These are phyloP conservation scores for Metellina segmentata DNA, from an alignment of 2,888 invertebrate genomes.

Conservation along the genomic window DNA sequence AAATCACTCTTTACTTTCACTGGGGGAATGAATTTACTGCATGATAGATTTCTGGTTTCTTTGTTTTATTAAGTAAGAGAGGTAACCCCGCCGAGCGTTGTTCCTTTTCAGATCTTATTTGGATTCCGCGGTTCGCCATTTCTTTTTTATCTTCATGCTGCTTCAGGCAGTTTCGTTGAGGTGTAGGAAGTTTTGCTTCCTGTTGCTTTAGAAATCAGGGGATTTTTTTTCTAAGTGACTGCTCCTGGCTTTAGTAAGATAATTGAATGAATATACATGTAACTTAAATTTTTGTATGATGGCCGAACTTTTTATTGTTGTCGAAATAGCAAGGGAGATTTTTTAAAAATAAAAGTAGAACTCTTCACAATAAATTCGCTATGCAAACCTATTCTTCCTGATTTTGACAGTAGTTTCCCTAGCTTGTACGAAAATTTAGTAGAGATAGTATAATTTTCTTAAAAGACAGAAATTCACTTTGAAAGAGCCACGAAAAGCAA, in stretches of 20 bases:
- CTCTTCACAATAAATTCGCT: no score
- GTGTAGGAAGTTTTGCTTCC: not conserved
- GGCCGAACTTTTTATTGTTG: no score
- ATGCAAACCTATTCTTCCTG: no score
- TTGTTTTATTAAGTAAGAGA: slow-evolving; percentile 67
- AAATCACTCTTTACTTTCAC: slow-evolving; percentile 58
- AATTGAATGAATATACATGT: no score
- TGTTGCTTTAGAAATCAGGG: not conserved
- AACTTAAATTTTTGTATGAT: no score
- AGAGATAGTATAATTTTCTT: no score
- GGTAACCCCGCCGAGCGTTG: slow-evolving; percentile 1
- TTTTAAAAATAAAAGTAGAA: no score
- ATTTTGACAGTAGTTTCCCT: no score
- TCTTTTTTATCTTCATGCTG: not conserved
- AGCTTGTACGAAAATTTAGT: no score
- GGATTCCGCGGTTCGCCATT: not conserved
- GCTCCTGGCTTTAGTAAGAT: not conserved
- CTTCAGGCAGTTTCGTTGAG: not conserved
- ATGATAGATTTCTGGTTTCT: slow-evolving; percentile 49
- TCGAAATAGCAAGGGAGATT: no score
- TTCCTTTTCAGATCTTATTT: slow-evolving; percentile 23
- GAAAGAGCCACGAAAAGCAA: no score
- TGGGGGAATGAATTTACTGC: slow-evolving; percentile 64
- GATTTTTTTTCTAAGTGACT: not conserved
- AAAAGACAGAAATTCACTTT: no score